These are phyloP conservation scores for Diphyllodes magnificus DNA, from an alignment of 2,113 vertebrate genomes.

Conservation along the genomic window DNA sequence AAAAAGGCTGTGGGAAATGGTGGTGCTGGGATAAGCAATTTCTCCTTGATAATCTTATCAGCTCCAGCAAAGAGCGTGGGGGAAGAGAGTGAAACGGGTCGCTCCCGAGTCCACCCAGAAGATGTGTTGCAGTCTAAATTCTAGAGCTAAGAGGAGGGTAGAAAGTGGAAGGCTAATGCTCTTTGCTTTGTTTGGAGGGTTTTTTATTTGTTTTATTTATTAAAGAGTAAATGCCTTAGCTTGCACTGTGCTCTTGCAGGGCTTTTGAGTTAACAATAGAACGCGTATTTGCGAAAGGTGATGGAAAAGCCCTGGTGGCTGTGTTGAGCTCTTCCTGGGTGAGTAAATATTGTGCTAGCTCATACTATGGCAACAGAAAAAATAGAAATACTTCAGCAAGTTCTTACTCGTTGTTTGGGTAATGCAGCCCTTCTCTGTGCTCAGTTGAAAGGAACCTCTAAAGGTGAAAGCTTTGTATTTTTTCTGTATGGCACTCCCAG, in stretches of 20 bases:
- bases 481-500: neutral
- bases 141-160: neutral
- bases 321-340: neutral
- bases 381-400: neutral
- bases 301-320: neutral
- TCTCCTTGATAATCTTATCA: neutral
- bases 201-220: neutral
- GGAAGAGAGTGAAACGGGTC: neutral
- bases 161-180: neutral
- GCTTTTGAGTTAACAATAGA: neutral
- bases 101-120: neutral
- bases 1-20: neutral
- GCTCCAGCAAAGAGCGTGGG: neutral
- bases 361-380: neutral
- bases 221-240: neutral
- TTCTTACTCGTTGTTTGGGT: neutral
- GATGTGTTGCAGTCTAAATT: no score
- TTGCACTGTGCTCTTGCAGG: neutral
- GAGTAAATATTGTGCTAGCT: neutral
- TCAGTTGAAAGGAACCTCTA: neutral
- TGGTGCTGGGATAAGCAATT: neutral
- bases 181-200: neutral
- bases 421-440: neutral
- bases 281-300: neutral
- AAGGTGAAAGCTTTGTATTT: neutral